Evolutionary conservation across 2,888 invertebrate species (phyloP).

Genomic region (Scaeva pyrastri): DNA sequence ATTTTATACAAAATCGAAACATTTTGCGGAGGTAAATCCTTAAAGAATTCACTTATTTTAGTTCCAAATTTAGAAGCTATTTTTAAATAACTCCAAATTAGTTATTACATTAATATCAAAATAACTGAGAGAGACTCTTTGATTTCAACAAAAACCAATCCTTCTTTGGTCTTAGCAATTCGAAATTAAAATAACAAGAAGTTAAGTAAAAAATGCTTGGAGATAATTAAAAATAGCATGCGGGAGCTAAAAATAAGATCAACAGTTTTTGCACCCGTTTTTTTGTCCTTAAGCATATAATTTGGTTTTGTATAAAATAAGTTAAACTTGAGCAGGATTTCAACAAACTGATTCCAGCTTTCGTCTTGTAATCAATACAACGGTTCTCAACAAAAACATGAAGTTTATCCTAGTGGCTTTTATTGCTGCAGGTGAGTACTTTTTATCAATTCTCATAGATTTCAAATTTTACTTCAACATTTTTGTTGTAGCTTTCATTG

Average conservation of each 20-base stretch:
- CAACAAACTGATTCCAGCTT: constrained; percentile 2
- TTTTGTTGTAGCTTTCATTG: constrained; percentile 4
- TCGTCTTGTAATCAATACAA: background rate
- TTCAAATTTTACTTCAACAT: background rate
- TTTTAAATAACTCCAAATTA: too few relatives aligned
- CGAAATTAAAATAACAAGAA: background rate
- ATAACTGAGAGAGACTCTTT: too few relatives aligned
- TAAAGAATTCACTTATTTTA: too few relatives aligned
- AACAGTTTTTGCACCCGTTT: background rate
- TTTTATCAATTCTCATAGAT: background rate
- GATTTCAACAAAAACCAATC: too few relatives aligned
- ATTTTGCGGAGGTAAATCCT: too few relatives aligned
- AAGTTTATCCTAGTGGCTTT: constrained; percentile 15
- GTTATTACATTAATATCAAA: too few relatives aligned
- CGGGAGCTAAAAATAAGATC: background rate
- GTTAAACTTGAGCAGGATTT: background rate
- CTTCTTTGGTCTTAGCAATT: too few relatives aligned
- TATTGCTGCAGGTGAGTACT: background rate
- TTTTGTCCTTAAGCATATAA: background rate
- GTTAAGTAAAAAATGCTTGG: background rate
- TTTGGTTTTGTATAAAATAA: constrained; percentile 14
- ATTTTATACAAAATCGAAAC: constrained; percentile 12
- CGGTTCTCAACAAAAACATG: background rate
- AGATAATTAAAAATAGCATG: background rate
- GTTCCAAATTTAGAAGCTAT: too few relatives aligned